Base-by-base conservation (phyloP, 2,888 invertebrate genomes). In the Ditula angustiorana region DNA sequence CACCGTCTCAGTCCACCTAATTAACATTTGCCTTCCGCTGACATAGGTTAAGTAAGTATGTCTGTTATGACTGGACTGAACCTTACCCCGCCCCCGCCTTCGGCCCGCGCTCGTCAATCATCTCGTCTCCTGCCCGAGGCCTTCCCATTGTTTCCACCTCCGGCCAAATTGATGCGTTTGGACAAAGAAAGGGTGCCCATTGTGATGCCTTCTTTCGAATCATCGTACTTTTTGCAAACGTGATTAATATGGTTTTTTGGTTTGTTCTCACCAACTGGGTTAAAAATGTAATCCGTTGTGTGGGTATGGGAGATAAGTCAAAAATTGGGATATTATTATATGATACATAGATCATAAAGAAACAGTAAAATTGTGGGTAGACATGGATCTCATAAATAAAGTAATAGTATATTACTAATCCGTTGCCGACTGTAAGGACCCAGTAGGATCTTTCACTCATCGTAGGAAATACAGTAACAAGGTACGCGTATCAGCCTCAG, bases 51-150 rank as follows among this genome's bases (percentile, higher is more conserved):
- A 63, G 52, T 41, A 41, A n/a, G 23, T 16, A 46, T 47, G 53
- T 60, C 52, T 33, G 33, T 28, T 19, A n/a, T n/a, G n/a, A n/a
- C 58, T 61, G 37, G 44, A 67, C 73, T 69, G 66, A 67, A 70
- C 66, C 28, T 58, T 58, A 58, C 55, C 24, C 37, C 41, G 46
- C 41, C 50, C 44, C 55, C 66, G 66, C 67, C 56, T 4, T 8
- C 60, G 16, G 55, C 66, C 69, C 67, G 64, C 21, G 47, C 71
- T 85, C 87, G 80, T 88, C 87, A 88, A 88, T 88, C 88, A 87
- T 86, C 75, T 73, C 75, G 78, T 79, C 79, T 63, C 52, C 61
- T 24, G 35, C 53, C 33, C 35, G 41, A 49, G 61, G 64, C 60
- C 49, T 63, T 33, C 47, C 79, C 70, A 77, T 86, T 87, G 83